phyloP scores from a whole-genome alignment of 2,888 invertebrate genomes.

The Smittia aterrima region DNA sequence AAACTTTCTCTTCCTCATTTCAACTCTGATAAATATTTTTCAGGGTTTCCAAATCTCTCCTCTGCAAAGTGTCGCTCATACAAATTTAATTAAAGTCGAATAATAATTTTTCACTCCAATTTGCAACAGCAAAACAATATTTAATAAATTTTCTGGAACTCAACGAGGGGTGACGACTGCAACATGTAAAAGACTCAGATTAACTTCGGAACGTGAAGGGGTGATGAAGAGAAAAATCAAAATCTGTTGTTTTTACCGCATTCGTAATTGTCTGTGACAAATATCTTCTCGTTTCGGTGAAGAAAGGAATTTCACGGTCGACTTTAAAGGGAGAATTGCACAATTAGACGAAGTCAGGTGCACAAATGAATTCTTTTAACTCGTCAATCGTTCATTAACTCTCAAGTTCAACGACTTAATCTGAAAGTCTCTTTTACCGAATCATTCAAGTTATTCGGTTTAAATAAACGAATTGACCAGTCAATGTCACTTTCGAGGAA shows the following conservation, averaged over 20 bases:
- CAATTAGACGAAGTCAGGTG: slow-evolving; percentile 29
- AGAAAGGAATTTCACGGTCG: slow-evolving; percentile 9
- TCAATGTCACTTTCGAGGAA: too few species aligned
- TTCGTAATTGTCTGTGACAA: slow-evolving; percentile 11
- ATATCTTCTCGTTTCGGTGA: background rate
- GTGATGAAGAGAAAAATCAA: background rate
- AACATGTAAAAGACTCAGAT: background rate
- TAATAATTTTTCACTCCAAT: slow-evolving; percentile 29
- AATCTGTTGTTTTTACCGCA: slow-evolving; percentile 38
- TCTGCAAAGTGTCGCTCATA: background rate
- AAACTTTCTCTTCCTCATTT: too few species aligned
- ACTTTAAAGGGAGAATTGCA: background rate
- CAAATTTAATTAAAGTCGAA: slow-evolving; percentile 36
- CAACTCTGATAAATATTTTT: background rate
- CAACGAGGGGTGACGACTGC: background rate
- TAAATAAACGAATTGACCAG: too few species aligned
- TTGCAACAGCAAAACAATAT: slow-evolving; percentile 27
- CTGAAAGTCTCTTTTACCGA: too few species aligned
- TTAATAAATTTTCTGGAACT: slow-evolving; percentile 10
- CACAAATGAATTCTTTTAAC: background rate
- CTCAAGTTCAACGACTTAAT: too few species aligned
- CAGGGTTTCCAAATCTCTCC: background rate
- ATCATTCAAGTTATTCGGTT: too few species aligned
- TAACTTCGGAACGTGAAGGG: background rate
- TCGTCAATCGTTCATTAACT: background rate